A percentile compares a stretch with the other conserved stretches of the same genome.
Conservation (phyloP, 2,888 invertebrate species). For the Campoplex capitator region DNA sequence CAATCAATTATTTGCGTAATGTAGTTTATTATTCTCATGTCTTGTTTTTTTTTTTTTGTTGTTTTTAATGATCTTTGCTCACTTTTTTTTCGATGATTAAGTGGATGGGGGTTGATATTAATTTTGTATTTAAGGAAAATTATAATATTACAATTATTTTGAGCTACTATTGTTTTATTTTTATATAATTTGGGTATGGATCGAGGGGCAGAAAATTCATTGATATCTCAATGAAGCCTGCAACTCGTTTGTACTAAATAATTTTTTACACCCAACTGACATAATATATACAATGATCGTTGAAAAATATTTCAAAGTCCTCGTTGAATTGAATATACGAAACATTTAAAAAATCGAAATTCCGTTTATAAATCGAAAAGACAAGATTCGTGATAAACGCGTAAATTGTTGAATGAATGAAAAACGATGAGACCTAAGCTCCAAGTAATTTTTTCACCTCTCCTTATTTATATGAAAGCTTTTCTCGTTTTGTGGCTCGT, state of each 20-base stretch:
- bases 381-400: neutral
- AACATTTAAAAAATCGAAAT: neutral
- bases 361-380: neutral
- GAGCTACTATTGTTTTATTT: neutral
- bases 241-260: no score
- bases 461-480: no score
- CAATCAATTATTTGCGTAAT: slow-evolving; percentile 43
- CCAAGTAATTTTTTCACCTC: neutral
- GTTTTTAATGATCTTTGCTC: neutral
- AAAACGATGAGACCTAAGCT: neutral
- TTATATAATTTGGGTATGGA: neutral
- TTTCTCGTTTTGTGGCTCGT: neutral
- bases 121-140: neutral
- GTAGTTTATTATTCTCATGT: neutral
- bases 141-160: neutral
- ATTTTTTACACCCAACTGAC: no score
- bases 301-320: neutral
- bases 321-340: neutral
- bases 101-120: neutral
- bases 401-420: slow-evolving; percentile 1
- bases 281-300: neutral
- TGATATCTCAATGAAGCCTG: neutral
- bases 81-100: neutral
- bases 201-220: neutral
- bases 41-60: no score